phyloP scores from a whole-genome alignment of 2,113 vertebrate species.

The Melanotaenia duboulayi region DNA sequence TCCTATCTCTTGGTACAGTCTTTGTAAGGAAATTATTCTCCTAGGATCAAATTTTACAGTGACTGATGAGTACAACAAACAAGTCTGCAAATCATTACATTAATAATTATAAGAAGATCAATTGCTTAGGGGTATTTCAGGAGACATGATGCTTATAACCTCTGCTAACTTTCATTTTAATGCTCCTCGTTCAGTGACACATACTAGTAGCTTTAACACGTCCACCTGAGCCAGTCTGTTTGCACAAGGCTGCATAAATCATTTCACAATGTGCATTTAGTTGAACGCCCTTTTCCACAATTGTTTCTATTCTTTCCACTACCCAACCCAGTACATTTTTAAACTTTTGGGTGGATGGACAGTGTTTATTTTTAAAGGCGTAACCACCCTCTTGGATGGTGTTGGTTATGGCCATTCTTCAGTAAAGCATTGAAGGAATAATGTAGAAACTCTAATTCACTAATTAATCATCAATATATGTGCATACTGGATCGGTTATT shows the following conservation, averaged over 20 bases:
- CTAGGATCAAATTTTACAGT: too few species aligned
- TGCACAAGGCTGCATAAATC: background rate
- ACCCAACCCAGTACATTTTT: background rate
- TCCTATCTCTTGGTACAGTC: too few species aligned
- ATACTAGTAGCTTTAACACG: background rate
- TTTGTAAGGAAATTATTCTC: too few species aligned
- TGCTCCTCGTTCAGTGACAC: background rate
- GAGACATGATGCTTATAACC: too few species aligned
- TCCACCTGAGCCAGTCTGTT: conserved; percentile 13
- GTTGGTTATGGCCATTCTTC: conserved; percentile 3
- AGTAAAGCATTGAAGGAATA: background rate
- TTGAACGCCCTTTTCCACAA: conserved; percentile 4
- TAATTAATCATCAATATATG: too few species aligned
- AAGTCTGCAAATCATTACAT: too few species aligned
- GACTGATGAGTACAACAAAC: too few species aligned
- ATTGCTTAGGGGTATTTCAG: too few species aligned
- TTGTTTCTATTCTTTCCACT: conserved; percentile 14
- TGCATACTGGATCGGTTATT: too few species aligned
- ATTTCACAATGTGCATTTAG: background rate
- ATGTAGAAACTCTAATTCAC: too few species aligned
- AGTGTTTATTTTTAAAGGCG: background rate
- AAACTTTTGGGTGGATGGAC: conserved; percentile 39
- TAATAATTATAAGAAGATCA: too few species aligned
- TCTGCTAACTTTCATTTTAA: background rate
- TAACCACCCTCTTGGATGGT: conserved; percentile 1